phyloP scores from a whole-genome alignment of 92 coral and sea anemone genomes.

The Zoanthus gigantus region DNA sequence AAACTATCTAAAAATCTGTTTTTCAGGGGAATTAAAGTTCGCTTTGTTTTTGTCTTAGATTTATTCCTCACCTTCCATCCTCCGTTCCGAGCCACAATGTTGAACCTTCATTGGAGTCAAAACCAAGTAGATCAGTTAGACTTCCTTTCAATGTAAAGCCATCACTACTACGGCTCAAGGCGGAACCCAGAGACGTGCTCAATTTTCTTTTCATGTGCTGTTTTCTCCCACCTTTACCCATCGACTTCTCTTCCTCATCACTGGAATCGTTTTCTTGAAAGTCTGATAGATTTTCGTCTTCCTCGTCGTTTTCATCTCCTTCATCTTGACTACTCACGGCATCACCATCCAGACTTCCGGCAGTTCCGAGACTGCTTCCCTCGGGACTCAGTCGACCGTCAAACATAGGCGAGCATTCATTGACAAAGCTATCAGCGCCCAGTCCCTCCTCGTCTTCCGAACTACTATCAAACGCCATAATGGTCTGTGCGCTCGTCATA shows the following conservation, averaged over 20 bases:
- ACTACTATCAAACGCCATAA: constrained; percentile 98
- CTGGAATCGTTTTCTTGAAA: constrained; percentile 84
- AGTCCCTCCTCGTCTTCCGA: constrained; percentile 96
- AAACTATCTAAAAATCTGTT: too few relatives aligned
- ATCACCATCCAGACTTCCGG: constrained; percentile 89
- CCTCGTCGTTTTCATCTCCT: constrained; percentile 39
- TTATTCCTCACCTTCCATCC: constrained; percentile 87
- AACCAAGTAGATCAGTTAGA: constrained; percentile 75
- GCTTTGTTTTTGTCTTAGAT: too few relatives aligned
- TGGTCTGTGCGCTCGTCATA: constrained; percentile 80
- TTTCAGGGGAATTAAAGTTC: too few relatives aligned
- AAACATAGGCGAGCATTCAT: constrained; percentile 82
- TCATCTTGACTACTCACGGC: constrained; percentile 80
- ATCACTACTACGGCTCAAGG: constrained; percentile 44
- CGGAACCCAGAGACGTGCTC: constrained; percentile 60
- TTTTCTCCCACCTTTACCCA: constrained; percentile 75
- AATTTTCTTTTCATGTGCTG: constrained; percentile 76
- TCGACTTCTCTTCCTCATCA: constrained; percentile 84
- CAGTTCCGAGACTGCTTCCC: constrained; percentile 97
- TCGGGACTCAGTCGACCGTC: constrained; percentile 97
- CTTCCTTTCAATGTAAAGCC: constrained; percentile 77
- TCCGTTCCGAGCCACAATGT: constrained; percentile 98
- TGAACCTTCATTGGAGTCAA: constrained; percentile 84
- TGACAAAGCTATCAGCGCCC: constrained; percentile 79
- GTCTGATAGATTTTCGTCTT: constrained; percentile 72